A percentile compares a stretch with the other conserved stretches of the same genome.
phyloP scores from a whole-genome alignment of 2,888 invertebrate species.

The Harpagoxenus sublaevis region DNA sequence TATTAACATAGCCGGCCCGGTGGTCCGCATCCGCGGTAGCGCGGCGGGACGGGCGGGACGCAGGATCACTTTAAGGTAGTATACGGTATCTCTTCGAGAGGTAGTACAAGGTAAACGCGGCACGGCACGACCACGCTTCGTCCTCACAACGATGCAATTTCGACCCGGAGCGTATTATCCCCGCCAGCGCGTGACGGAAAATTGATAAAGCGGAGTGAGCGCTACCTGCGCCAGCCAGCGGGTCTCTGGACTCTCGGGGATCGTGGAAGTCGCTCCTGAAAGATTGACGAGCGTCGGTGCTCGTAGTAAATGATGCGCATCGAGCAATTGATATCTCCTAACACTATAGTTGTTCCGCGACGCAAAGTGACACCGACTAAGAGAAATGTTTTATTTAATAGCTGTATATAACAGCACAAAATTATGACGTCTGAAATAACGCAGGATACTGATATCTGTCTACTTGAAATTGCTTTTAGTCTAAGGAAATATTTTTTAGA shows the following conservation, averaged over 20 bases:
- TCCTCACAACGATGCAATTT: constrained; percentile 48
- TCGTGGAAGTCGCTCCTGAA: constrained; percentile 2
- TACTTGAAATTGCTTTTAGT: background rate
- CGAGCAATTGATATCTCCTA: constrained; percentile 29
- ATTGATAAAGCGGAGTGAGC: constrained; percentile 43
- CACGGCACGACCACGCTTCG: constrained; percentile 22
- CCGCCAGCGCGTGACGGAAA: constrained; percentile 35
- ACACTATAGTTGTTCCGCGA: background rate
- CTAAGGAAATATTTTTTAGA: background rate
- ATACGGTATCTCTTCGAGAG: constrained; percentile 13
- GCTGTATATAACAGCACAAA: background rate
- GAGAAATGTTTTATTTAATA: background rate
- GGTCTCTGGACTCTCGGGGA: constrained; percentile 12
- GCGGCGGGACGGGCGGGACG: constrained; percentile 1
- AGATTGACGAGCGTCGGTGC: background rate
- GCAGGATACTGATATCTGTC: background rate
- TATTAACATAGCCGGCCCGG: constrained; percentile 77
- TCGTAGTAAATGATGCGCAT: constrained; percentile 25
- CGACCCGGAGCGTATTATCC: constrained; percentile 43
- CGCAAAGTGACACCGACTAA: background rate
- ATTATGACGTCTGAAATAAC: background rate
- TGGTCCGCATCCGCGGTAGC: constrained; percentile 65
- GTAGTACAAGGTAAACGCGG: constrained; percentile 28
- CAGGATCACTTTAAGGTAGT: constrained; percentile 38
- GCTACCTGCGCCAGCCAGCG: constrained; percentile 25